phyloP scores from a whole-genome alignment of 92 coral and sea anemone genomes.

The Ricordea florida region DNA sequence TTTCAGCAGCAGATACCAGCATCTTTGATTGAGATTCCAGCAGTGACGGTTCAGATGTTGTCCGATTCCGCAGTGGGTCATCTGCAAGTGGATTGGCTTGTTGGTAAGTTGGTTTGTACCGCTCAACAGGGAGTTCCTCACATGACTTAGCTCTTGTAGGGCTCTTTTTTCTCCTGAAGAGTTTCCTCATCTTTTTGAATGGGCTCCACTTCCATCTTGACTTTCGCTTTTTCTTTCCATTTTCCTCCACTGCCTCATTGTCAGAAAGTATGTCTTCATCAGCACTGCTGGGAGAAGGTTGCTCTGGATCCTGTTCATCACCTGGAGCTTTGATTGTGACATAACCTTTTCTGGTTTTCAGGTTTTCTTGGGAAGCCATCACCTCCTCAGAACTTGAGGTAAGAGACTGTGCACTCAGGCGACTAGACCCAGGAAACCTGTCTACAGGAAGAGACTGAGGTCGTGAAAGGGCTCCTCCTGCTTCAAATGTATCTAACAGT shows the following conservation, averaged over 20 bases:
- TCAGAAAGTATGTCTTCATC: constrained; percentile 70
- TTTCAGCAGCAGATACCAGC: constrained; percentile 36
- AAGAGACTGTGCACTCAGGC: constrained; percentile 32
- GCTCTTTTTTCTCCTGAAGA: constrained; percentile 86
- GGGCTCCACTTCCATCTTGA: constrained; percentile 89
- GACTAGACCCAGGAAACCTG: neutral
- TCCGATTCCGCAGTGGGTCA: constrained; percentile 47
- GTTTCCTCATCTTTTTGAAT: constrained; percentile 83
- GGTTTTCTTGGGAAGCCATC: constrained; percentile 52
- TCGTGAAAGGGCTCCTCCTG: constrained; percentile 54
- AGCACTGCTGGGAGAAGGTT: constrained; percentile 45
- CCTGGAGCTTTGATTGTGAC: constrained; percentile 58
- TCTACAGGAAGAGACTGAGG: constrained; percentile 9
- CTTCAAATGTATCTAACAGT: constrained; percentile 64
- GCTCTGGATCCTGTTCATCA: neutral
- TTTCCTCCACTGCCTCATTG: constrained; percentile 47
- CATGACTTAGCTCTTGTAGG: constrained; percentile 82
- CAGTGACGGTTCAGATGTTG: constrained; percentile 57
- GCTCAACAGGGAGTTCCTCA: constrained; percentile 64
- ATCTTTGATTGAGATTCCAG: constrained; percentile 26
- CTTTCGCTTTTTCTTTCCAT: constrained; percentile 61
- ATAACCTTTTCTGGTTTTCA: constrained; percentile 17
- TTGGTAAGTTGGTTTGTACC: constrained; percentile 15
- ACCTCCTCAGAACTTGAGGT: constrained; percentile 56
- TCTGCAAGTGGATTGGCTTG: neutral